A percentile compares a stretch with the other conserved stretches of the same genome.
Evolutionary conservation across 23 tunicate genomes (phyloP).

Genomic region (Styela clava): DNA sequence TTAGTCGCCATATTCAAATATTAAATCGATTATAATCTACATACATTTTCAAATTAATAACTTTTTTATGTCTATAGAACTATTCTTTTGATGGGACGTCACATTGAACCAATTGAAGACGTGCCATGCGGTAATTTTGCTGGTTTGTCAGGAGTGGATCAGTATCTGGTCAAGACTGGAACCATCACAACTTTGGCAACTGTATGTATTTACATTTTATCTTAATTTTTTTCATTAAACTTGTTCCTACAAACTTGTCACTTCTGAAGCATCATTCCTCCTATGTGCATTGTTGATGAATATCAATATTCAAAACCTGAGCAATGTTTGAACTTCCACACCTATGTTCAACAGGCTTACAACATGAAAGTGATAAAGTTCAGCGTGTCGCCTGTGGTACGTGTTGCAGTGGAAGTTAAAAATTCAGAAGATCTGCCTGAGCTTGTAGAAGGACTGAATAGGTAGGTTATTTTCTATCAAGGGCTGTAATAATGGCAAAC

Average conservation of each 20-base stretch:
- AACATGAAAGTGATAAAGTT: constrained; percentile 97
- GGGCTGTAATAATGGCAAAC: too few species aligned
- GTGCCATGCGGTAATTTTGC: constrained; percentile 97
- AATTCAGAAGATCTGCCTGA: constrained; percentile 94
- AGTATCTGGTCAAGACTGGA: constrained; percentile 91
- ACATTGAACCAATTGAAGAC: constrained; percentile 97
- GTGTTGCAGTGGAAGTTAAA: constrained; percentile 96
- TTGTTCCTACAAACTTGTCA: too few species aligned
- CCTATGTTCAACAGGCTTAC: constrained; percentile 58
- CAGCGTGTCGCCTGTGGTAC: constrained; percentile 97
- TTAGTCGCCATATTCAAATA: too few species aligned
- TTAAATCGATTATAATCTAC: too few species aligned
- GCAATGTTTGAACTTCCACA: too few species aligned
- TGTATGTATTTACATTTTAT: constrained; percentile 1
- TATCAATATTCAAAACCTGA: too few species aligned
- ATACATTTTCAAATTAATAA: too few species aligned
- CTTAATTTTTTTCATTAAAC: too few species aligned
- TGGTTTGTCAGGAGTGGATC: constrained; percentile 97
- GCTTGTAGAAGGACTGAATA: constrained; percentile 93
- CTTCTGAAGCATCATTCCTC: too few species aligned
- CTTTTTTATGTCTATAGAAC: constrained; percentile 39
- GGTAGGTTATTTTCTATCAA: constrained; percentile 55
- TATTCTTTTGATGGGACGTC: constrained; percentile 99
- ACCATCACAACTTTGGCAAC: constrained; percentile 19
- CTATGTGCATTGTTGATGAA: too few species aligned